Evolutionary conservation across 2,888 invertebrate species (phyloP).

Genomic region (Dolichomitus sp.): DNA sequence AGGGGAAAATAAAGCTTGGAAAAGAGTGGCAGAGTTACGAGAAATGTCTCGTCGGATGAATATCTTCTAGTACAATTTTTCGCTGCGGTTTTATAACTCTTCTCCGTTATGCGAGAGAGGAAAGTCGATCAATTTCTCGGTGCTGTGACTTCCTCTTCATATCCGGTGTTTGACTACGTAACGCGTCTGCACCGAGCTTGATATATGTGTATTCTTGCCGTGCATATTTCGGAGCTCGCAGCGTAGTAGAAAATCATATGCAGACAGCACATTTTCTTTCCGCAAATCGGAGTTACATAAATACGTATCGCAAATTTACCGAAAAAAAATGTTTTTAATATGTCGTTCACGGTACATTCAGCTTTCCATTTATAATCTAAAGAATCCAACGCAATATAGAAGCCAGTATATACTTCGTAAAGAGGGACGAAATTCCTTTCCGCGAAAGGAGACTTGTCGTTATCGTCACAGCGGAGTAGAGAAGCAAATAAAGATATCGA

Average conservation of each 20-base stretch:
- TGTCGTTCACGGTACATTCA: constrained; percentile 17
- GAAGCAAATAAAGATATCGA: constrained; percentile 44
- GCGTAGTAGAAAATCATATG: constrained; percentile 29
- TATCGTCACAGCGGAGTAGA: constrained; percentile 11
- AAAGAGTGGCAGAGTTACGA: constrained; percentile 11
- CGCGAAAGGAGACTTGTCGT: constrained; percentile 34
- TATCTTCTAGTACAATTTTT: constrained; percentile 53
- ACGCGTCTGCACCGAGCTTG: constrained; percentile 21
- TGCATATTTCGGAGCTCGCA: constrained; percentile 11
- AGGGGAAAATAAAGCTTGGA: constrained; percentile 6
- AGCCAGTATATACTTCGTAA: background rate
- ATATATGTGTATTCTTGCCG: constrained; percentile 35
- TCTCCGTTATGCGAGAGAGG: constrained; percentile 11
- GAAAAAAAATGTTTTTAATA: background rate
- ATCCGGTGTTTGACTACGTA: constrained; percentile 58
- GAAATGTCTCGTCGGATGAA: constrained; percentile 32
- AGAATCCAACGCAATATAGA: background rate
- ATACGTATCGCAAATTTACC: background rate
- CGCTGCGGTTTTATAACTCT: constrained; percentile 49
- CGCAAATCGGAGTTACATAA: constrained; percentile 27
- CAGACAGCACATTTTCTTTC: constrained; percentile 15
- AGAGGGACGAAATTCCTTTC: constrained; percentile 35
- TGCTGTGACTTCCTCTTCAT: constrained; percentile 41
- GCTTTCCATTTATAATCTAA: constrained; percentile 37
- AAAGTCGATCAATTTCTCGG: constrained; percentile 59